Evolutionary conservation across 2,113 vertebrate species (phyloP).

Genomic region (Bos indicus): DNA sequence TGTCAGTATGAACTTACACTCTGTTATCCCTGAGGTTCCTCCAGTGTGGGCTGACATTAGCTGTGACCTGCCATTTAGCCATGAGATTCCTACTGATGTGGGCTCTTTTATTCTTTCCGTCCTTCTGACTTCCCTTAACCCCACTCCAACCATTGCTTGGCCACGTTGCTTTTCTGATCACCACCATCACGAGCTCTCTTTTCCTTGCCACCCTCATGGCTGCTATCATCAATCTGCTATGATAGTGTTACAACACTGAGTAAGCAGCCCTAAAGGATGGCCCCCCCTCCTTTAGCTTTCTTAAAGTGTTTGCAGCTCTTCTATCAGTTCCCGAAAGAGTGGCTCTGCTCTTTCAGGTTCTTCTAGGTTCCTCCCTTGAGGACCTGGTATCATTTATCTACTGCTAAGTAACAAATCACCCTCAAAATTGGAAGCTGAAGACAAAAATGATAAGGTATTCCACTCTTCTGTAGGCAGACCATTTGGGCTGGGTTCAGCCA

Average conservation of each 20-base stretch:
- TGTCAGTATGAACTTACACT: neutral
- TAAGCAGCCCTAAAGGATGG: neutral
- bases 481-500: neutral
- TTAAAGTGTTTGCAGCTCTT: neutral
- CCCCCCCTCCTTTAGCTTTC: neutral
- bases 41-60: neutral
- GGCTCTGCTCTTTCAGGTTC: neutral
- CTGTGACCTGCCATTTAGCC: neutral
- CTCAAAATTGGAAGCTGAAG: neutral
- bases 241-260: neutral
- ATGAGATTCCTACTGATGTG: neutral
- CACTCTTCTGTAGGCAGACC: neutral
- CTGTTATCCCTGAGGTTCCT: neutral
- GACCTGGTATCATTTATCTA: neutral
- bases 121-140: neutral
- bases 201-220: neutral
- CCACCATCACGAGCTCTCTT: neutral
- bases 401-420: neutral
- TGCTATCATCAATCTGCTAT: neutral
- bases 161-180: neutral
- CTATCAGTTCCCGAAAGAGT: neutral
- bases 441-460: neutral
- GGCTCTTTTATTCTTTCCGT: neutral
- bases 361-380: neutral
- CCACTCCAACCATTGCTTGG: no score